Percentiles rank a stretch among this genome's conserved stretches.
Conservation (phyloP, 1,140 invertebrate genomes). For the Hyles vespertilio region DNA sequence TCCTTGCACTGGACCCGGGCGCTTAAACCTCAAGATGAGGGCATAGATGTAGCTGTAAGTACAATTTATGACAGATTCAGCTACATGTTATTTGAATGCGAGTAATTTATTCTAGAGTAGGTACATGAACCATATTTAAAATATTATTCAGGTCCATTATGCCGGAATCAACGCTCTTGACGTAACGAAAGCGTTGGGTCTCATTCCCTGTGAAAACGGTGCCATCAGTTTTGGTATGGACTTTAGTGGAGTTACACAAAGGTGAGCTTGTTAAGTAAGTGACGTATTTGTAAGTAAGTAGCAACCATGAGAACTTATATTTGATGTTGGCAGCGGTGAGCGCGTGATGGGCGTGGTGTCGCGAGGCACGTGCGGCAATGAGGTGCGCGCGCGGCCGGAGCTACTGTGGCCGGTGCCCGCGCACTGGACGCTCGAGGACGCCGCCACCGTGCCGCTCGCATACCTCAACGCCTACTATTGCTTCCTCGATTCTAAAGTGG, state of each 20-base stretch:
- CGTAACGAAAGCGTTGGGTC: conserved; percentile 24
- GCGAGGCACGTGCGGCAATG: conserved; percentile 5
- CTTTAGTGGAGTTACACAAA: conserved; percentile 35
- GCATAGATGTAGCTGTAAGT: too few relatives aligned
- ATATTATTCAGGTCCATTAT: conserved; percentile 32
- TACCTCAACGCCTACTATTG: conserved; percentile 57
- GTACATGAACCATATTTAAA: not conserved
- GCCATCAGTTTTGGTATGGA: conserved; percentile 33
- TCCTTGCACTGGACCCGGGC: conserved; percentile 24
- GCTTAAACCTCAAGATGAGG: too few relatives aligned
- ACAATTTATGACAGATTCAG: too few relatives aligned
- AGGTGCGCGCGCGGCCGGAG: conserved; percentile 18
- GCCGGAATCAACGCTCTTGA: conserved; percentile 27
- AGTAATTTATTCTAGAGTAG: conserved; percentile 7
- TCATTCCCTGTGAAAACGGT: conserved; percentile 7
- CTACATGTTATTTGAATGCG: not conserved
- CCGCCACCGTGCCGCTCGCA: conserved; percentile 82
- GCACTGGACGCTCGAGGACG: conserved; percentile 84
- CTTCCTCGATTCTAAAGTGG: conserved; percentile 51
- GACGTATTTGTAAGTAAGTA: not conserved
- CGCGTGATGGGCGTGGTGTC: conserved; percentile 42
- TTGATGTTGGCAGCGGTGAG: conserved; percentile 23
- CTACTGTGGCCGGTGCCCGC: conserved; percentile 82
- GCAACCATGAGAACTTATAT: too few relatives aligned
- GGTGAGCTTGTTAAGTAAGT: conserved; percentile 12